A percentile compares a stretch with the other conserved stretches of the same genome.
Conservation (phyloP, 1,140 invertebrate species). For the Delia radicum region DNA sequence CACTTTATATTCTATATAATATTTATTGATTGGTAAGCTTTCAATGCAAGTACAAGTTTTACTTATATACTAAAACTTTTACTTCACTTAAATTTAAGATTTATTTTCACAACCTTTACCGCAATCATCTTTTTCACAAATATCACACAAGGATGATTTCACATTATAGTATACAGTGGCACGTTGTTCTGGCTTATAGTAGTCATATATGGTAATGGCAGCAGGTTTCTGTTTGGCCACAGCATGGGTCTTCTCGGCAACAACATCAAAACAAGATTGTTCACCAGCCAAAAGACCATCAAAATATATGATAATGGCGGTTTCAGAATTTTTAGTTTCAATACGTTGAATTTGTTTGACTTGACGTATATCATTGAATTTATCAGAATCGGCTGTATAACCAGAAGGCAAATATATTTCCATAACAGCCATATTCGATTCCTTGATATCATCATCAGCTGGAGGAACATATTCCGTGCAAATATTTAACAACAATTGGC, state of each 20-base stretch:
- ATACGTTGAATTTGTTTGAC: conserved; percentile 60
- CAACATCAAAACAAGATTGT: conserved; percentile 80
- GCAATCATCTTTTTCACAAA: conserved; percentile 74
- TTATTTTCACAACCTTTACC: conserved; percentile 52
- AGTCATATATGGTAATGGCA: conserved; percentile 87
- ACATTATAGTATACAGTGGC: conserved; percentile 76
- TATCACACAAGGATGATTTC: conserved; percentile 70
- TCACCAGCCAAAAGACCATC: conserved; percentile 69
- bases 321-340: conserved; percentile 75
- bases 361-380: conserved; percentile 35
- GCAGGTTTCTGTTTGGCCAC: conserved; percentile 85
- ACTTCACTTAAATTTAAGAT: too few species aligned
- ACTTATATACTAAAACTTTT: background rate
- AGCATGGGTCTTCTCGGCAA: conserved; percentile 77
- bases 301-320: conserved; percentile 80
- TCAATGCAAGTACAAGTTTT: background rate
- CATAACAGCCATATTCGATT: conserved; percentile 87
- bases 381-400: conserved; percentile 61
- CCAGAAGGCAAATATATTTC: conserved; percentile 83
- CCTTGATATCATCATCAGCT: conserved; percentile 32
- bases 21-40: background rate
- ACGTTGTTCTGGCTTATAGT: conserved; percentile 78
- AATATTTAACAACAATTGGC: conserved; percentile 72
- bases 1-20: too few species aligned
- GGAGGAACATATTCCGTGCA: conserved; percentile 61